Conservation (phyloP, 2,888 invertebrate species). For the Ophioninae sp. region DNA sequence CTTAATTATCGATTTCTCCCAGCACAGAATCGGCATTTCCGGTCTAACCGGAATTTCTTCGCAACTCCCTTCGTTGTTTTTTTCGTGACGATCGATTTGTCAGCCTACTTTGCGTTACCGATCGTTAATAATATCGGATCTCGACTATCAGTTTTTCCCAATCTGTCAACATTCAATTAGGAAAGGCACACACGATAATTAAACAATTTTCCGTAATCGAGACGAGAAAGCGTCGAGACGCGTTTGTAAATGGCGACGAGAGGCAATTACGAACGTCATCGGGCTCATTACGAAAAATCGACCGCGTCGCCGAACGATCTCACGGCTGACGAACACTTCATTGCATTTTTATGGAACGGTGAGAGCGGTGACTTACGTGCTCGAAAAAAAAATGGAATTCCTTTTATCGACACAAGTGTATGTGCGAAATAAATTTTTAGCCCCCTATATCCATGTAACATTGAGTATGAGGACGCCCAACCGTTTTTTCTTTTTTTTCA, state of each 20-base stretch:
- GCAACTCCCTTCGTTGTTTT: neutral
- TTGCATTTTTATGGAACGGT: neutral
- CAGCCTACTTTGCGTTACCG: neutral
- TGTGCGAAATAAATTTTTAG: neutral
- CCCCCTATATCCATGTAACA: neutral
- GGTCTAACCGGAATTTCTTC: neutral
- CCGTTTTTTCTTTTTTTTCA: neutral
- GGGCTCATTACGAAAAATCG: neutral
- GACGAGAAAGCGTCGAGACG: neutral
- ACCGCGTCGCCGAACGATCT: neutral
- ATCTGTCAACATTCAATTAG: neutral
- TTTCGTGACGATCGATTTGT: neutral
- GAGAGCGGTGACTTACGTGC: neutral
- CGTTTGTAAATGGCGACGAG: neutral
- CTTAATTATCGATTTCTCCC: neutral
- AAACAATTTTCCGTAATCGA: neutral
- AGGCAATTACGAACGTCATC: neutral
- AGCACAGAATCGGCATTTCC: neutral
- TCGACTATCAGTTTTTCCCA: neutral
- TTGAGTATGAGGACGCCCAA: neutral
- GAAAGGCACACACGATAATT: neutral
- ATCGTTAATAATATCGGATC: neutral
- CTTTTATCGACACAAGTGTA: neutral
- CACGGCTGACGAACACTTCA: neutral
- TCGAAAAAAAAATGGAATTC: neutral